These are phyloP conservation scores for Tachuris rubrigastra DNA, from an alignment of 2,113 vertebrate species.

Conservation along the genomic window DNA sequence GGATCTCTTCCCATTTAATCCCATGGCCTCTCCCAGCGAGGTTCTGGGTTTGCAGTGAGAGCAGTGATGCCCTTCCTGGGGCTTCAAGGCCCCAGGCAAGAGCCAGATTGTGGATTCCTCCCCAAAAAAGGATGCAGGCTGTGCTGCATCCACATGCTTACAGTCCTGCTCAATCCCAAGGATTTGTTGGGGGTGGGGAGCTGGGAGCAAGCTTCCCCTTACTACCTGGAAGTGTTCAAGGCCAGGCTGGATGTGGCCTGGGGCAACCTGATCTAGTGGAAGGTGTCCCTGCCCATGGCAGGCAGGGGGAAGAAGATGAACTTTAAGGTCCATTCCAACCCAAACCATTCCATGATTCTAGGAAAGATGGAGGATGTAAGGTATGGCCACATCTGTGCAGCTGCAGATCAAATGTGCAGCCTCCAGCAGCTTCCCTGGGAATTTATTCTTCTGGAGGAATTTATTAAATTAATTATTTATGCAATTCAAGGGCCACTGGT, in stretches of 20 bases:
- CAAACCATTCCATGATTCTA: background rate
- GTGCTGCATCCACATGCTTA: background rate
- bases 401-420: background rate
- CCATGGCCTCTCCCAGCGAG: background rate
- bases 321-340: background rate
- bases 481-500: background rate
- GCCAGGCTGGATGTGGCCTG: fast-evolving
- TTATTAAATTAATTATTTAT: background rate
- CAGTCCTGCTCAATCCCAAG: background rate
- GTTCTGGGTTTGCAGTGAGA: background rate
- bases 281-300: background rate
- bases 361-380: background rate
- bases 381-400: background rate
- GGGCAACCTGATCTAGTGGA: background rate
- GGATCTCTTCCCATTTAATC: background rate
- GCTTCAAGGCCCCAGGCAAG: fast-evolving
- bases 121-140: background rate
- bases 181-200: background rate
- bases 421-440: background rate
- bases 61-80: background rate
- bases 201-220: background rate
- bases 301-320: background rate
- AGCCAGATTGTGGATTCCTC: background rate
- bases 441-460: background rate
- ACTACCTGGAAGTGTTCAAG: background rate